Evolutionary conservation across 2,888 invertebrate genomes (phyloP).

Genomic region (Pyrgus malvae): DNA sequence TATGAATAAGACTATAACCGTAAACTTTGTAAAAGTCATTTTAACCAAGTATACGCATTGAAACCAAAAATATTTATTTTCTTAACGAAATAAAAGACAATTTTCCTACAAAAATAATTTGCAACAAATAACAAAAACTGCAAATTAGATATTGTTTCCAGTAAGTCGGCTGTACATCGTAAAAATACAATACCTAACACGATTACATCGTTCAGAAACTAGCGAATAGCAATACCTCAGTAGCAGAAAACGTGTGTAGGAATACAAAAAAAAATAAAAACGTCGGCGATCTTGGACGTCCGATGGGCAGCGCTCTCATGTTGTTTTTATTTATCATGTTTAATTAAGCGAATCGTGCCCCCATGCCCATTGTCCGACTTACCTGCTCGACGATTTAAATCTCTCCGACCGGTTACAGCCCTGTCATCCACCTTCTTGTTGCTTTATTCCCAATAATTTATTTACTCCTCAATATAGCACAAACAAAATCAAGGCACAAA

Average conservation of each 20-base stretch:
- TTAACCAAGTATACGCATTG: too few relatives aligned
- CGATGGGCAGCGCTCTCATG: constrained; percentile 41
- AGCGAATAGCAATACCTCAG: constrained; percentile 13
- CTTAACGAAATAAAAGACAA: too few relatives aligned
- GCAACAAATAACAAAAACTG: too few relatives aligned
- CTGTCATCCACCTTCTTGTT: constrained; percentile 63
- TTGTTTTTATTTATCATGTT: constrained; percentile 66
- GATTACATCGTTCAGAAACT: neutral
- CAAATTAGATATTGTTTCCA: too few relatives aligned
- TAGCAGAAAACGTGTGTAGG: constrained; percentile 25
- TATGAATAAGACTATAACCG: too few relatives aligned
- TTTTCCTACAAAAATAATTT: too few relatives aligned
- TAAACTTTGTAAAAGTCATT: too few relatives aligned
- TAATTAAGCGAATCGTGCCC: constrained; percentile 73
- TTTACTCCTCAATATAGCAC: constrained; percentile 60
- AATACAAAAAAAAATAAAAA: constrained; percentile 27
- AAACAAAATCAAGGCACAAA: constrained; percentile 48
- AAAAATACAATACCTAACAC: too few relatives aligned
- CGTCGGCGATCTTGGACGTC: constrained; percentile 41
- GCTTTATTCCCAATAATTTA: constrained; percentile 53
- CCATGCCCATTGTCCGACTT: constrained; percentile 73
- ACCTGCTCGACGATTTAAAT: constrained; percentile 70
- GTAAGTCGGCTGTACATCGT: too few relatives aligned
- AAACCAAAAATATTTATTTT: too few relatives aligned
- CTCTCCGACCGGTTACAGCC: constrained; percentile 61